Conservation (phyloP, 2,888 invertebrate genomes). For the Aethes cnicana region DNA sequence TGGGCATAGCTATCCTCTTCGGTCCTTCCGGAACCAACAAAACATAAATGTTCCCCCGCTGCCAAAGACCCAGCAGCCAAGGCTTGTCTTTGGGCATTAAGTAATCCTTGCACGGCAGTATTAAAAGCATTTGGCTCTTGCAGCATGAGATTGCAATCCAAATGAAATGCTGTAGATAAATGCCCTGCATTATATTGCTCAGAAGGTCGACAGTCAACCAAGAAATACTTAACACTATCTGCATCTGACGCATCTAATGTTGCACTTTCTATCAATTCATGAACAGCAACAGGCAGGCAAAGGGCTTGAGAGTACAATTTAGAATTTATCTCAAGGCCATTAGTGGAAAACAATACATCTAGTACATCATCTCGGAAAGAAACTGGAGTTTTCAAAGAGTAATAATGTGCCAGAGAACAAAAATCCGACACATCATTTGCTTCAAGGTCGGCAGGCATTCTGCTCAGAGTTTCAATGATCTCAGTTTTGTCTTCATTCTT, state of each 20-base stretch:
- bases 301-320: conserved; percentile 90
- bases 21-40: conserved; percentile 95
- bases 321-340: conserved; percentile 82
- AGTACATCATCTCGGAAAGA: conserved; percentile 94
- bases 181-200: conserved; percentile 99
- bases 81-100: conserved; percentile 94
- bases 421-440: conserved; percentile 98
- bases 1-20: conserved; percentile 98
- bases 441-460: conserved; percentile 93
- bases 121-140: conserved; percentile 97
- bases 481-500: conserved; percentile 86
- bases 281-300: conserved; percentile 97
- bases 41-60: conserved; percentile 94
- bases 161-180: conserved; percentile 97
- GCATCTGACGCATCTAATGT: conserved; percentile 84
- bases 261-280: conserved; percentile 93
- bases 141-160: conserved; percentile 98
- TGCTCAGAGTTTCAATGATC: conserved; percentile 85
- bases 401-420: conserved; percentile 97
- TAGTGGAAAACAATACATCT: conserved; percentile 84
- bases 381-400: conserved; percentile 94
- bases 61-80: conserved; percentile 93
- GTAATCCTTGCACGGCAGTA: conserved; percentile 95
- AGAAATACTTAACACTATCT: conserved; percentile 92
- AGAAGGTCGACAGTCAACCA: conserved; percentile 97